Percentiles rank a stretch among this genome's conserved stretches.
Evolutionary conservation across 2,113 vertebrate genomes (phyloP).

Genomic region (Siphamia tubifer): DNA sequence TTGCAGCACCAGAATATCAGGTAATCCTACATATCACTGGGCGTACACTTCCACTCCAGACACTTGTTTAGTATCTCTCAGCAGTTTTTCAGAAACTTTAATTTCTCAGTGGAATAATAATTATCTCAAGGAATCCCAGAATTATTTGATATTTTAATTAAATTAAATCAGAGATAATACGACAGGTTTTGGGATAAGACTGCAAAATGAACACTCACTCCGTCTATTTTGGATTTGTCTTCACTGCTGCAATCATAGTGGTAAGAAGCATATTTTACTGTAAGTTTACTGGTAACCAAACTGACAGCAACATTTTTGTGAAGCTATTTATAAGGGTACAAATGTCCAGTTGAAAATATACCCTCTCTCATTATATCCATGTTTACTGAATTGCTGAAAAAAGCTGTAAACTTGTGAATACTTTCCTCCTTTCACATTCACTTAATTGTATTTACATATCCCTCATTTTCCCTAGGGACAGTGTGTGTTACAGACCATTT

Average conservation of each 20-base stretch:
- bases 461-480: conserved; percentile 63
- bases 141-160: not conserved
- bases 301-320: not conserved
- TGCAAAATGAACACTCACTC: conserved; percentile 40
- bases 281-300: not conserved
- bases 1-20: conserved; percentile 43
- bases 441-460: conserved; percentile 2
- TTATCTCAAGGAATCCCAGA: not conserved
- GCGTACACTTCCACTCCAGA: not conserved
- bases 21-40: conserved; percentile 9
- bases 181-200: no score
- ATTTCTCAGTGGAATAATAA: not conserved
- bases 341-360: not conserved
- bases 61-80: not conserved
- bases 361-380: not conserved
- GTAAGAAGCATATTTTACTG: conserved; percentile 53
- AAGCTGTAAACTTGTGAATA: not conserved
- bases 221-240: not conserved
- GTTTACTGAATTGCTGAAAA: not conserved
- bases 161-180: not conserved
- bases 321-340: no score
- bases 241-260: conserved; percentile 37
- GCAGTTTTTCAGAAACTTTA: not conserved
- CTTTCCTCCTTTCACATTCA: not conserved
- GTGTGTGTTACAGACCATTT: conserved; percentile 74